Conservation (phyloP, 2,113 vertebrate species). For the Eulacestoma nigropectus region DNA sequence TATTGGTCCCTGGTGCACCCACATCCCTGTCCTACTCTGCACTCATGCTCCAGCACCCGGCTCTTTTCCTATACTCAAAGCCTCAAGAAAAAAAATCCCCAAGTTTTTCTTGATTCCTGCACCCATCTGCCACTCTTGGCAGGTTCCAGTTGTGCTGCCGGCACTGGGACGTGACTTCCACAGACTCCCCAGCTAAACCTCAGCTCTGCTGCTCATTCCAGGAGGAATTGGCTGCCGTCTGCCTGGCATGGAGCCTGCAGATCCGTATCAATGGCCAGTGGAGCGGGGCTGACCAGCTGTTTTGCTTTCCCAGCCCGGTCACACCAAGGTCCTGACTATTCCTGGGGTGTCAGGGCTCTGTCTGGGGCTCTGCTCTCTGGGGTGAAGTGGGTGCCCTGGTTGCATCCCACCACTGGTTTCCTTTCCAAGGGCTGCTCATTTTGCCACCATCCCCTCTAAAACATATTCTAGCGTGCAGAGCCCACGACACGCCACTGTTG, state of each 20-base stretch:
- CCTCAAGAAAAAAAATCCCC: background rate
- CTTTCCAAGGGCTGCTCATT: background rate
- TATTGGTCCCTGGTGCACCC: background rate
- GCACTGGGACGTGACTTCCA: background rate
- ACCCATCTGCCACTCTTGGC: background rate
- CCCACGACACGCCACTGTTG: rapidly evolving
- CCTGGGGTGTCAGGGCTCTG: background rate
- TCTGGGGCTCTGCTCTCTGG: background rate
- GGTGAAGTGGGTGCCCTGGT: background rate
- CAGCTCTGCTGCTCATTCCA: background rate
- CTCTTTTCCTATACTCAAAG: background rate
- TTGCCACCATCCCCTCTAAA: background rate
- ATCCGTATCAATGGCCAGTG: background rate
- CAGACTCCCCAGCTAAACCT: background rate
- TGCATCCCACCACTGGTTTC: background rate
- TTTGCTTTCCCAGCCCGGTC: background rate
- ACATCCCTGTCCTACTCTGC: background rate
- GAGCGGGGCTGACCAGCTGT: background rate
- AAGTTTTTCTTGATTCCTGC: background rate
- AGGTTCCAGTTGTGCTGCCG: background rate
- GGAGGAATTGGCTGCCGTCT: background rate
- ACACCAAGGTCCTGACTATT: background rate
- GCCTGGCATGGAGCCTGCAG: slow-evolving; percentile 6
- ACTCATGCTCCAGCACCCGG: background rate
- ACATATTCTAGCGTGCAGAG: background rate